These are phyloP conservation scores for Beris chalybata DNA, from an alignment of 2,888 invertebrate genomes.

Conservation along the genomic window DNA sequence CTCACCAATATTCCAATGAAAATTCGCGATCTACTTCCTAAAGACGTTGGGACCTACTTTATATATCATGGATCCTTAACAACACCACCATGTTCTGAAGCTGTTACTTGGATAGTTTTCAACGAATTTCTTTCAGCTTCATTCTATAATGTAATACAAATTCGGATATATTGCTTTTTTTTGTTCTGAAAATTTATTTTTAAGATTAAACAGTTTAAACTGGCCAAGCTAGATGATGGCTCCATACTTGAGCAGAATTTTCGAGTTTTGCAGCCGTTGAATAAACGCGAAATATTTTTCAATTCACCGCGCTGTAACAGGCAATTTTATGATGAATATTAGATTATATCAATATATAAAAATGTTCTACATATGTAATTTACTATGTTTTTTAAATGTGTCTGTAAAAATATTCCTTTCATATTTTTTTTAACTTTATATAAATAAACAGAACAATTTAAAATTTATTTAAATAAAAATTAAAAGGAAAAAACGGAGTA, in stretches of 20 bases:
- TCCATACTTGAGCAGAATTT: neutral
- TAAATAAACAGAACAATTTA: too few species aligned
- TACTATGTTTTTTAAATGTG: too few species aligned
- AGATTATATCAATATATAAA: too few species aligned
- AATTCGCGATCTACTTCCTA: neutral
- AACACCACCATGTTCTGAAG: constrained; percentile 72
- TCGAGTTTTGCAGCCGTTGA: neutral
- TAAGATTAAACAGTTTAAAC: neutral
- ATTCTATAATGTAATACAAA: neutral
- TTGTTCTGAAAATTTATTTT: neutral
- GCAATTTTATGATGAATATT: too few species aligned
- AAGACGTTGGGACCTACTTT: constrained; percentile 56
- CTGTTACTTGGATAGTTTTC: constrained; percentile 72
- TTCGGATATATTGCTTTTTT: neutral
- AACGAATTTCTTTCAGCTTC: constrained; percentile 46
- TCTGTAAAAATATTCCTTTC: too few species aligned
- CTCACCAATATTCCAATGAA: constrained; percentile 33
- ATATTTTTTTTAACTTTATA: too few species aligned
- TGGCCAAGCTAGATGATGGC: neutral
- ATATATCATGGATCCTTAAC: constrained; percentile 75
- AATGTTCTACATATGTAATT: too few species aligned
- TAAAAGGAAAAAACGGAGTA: too few species aligned
- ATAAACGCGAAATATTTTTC: neutral
- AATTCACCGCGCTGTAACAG: too few species aligned
- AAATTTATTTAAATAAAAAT: too few species aligned